Conservation (phyloP, 2,888 invertebrate species). For the Drosophila algonquin region DNA sequence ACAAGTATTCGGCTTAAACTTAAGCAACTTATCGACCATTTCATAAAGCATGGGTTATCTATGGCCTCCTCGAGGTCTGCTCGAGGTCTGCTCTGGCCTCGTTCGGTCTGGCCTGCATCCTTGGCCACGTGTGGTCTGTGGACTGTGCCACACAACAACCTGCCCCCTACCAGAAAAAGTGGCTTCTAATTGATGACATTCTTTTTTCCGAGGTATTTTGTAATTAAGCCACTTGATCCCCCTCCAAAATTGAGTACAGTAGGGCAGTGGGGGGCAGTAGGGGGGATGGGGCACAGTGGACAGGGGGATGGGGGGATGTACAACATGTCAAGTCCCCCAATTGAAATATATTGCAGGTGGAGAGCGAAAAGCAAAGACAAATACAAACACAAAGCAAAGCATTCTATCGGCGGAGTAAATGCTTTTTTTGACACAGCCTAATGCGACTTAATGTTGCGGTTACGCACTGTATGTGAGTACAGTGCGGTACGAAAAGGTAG, state of each 20-base stretch:
- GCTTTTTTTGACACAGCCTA: slow-evolving; percentile 71
- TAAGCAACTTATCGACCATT: slow-evolving; percentile 71
- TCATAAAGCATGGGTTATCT: slow-evolving; percentile 54
- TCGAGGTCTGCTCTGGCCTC: not conserved
- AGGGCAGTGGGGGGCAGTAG: slow-evolving; percentile 18
- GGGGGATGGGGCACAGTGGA: slow-evolving; percentile 26
- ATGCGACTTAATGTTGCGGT: slow-evolving; percentile 65
- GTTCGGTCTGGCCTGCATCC: slow-evolving; percentile 38
- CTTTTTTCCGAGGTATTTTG: slow-evolving; percentile 28
- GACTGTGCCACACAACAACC: slow-evolving; percentile 19
- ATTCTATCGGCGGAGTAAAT: slow-evolving; percentile 54
- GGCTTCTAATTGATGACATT: slow-evolving; percentile 37
- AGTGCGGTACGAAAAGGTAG: slow-evolving; percentile 4
- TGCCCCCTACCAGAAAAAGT: slow-evolving; percentile 17
- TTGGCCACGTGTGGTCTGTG: slow-evolving; percentile 44
- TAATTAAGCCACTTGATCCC: slow-evolving; percentile 58
- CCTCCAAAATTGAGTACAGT: slow-evolving; percentile 33
- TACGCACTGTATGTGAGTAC: slow-evolving; percentile 25
- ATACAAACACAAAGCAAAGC: slow-evolving; percentile 13
- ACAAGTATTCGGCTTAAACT: slow-evolving; percentile 80
- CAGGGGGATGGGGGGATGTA: slow-evolving; percentile 39
- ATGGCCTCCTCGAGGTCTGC: slow-evolving; percentile 22
- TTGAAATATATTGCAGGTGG: slow-evolving; percentile 52
- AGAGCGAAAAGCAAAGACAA: slow-evolving; percentile 11
- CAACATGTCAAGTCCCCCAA: slow-evolving; percentile 42